Evolutionary conservation across 2,888 invertebrate genomes (phyloP), one percentile per base, ranked within the genome.

Genomic region (Pseudococcus jackbeardsleyi): DNA sequence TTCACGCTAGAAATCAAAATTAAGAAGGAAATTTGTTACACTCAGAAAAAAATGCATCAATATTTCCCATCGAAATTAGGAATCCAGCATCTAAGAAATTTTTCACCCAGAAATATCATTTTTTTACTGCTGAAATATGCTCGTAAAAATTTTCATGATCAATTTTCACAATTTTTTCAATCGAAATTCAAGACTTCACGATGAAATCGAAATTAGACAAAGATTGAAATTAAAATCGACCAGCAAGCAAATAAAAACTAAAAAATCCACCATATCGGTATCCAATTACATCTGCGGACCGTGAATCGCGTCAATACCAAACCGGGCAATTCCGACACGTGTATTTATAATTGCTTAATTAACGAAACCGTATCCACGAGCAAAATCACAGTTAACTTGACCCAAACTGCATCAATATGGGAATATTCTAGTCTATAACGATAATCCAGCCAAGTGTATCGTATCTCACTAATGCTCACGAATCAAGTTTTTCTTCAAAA

Each of bases 381-480:
- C 77, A 11, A 77, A 77, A 77, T 77, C 77, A 77, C 77, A 77
- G 77, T 77, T 77, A 77, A 77, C 77, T 77, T 77, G 77, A 77
- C 77, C 77, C 39, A 42, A 42, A 17, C 77, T 12, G 19, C 11
- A 33, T 42, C 9, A 42, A 39, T 39, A 17, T 42, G 77, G 8
- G 17, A 26, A 77, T 8, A 42, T 42, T n/a, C 17, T 42, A 17
- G 42, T 26, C 68, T n/a, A n/a, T n/a, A 11, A 77, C 17, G 54
- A n/a, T n/a, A 5, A 54, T 0, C 7, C 54, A 54, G 54, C 54
- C 17, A n/a, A 54, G n/a, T 54, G n/a, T 54, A 17, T 1, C 15
- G n/a, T 15, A 54, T 17, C 54, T 54, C n/a, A n/a, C 8, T 15
- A n/a, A n/a, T 7, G 48, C n/a, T n/a, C 7, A 54, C 5, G 15